Evolutionary conservation across 2,888 invertebrate genomes (phyloP).

Genomic region (Cancer borealis): DNA sequence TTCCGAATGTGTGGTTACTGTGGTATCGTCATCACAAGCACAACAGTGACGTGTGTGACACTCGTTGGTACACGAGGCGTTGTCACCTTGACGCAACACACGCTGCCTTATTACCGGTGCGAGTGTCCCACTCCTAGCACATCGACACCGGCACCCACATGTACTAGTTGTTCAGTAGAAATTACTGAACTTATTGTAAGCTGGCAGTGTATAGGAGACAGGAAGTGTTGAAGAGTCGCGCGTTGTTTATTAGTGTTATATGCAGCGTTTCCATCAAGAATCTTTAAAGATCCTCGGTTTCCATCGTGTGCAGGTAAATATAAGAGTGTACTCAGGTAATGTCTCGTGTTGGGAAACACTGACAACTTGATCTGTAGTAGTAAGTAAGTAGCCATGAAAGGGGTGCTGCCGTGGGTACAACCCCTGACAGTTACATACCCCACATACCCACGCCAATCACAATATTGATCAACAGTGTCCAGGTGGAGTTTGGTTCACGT

Average conservation of each 20-base stretch:
- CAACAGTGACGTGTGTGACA: constrained; percentile 49
- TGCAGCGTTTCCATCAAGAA: not conserved
- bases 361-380: too few relatives aligned
- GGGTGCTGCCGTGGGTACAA: too few relatives aligned
- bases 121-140: too few relatives aligned
- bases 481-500: too few relatives aligned
- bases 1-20: not conserved
- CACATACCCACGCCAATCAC: too few relatives aligned
- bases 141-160: too few relatives aligned
- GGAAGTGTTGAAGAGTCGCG: not conserved
- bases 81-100: not conserved
- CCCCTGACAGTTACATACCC: too few relatives aligned
- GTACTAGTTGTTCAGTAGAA: not conserved
- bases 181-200: not conserved
- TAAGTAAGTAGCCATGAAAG: too few relatives aligned
- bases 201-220: not conserved
- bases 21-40: not conserved
- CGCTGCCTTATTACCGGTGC: not conserved
- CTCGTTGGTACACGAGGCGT: constrained; percentile 48
- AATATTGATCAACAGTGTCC: too few relatives aligned
- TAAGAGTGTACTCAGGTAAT: too few relatives aligned
- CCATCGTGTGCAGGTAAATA: not conserved
- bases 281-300: too few relatives aligned
- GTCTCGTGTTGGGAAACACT: too few relatives aligned
- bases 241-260: not conserved